phyloP scores from a whole-genome alignment of 2,113 vertebrate species.

The Puntigrus tetrazona region DNA sequence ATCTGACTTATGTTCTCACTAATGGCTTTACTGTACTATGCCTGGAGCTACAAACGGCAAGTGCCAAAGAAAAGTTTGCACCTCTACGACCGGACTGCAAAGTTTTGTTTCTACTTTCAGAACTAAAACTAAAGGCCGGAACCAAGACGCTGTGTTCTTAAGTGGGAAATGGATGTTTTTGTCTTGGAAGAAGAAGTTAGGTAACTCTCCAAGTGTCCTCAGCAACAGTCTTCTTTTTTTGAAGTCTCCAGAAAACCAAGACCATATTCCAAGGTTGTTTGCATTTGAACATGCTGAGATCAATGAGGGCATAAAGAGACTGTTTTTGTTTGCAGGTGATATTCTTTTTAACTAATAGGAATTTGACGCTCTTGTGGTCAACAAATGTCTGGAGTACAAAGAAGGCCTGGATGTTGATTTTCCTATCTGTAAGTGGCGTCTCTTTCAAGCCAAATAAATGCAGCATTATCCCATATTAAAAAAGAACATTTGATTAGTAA shows the following conservation, averaged over 20 bases:
- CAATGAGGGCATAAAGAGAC: background rate
- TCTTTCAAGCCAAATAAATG: background rate
- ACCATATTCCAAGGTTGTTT: too few species aligned
- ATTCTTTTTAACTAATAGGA: background rate
- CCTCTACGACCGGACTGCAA: constrained; percentile 11
- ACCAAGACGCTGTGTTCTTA: background rate
- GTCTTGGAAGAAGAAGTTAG: constrained; percentile 7
- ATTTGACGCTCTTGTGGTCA: background rate
- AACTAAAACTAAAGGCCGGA: background rate
- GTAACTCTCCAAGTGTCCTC: constrained; percentile 1
- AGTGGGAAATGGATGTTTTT: background rate
- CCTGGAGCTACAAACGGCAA: constrained; percentile 26
- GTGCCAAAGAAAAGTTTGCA: constrained; percentile 41
- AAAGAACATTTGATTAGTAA: background rate
- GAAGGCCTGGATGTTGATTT: constrained; percentile 31
- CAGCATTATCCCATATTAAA: background rate
- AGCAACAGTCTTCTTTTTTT: background rate
- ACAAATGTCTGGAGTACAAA: constrained; percentile 14
- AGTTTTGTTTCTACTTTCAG: constrained; percentile 39
- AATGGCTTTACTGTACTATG: constrained; percentile 35
- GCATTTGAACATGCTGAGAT: background rate
- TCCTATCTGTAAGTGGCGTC: constrained; percentile 4
- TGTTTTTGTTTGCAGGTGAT: background rate
- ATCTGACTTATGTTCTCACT: constrained; percentile 7
- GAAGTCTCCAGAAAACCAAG: constrained; percentile 14